A percentile compares a stretch with the other conserved stretches of the same genome.
Evolutionary conservation across 2,888 invertebrate genomes (phyloP).

Genomic region (Boloria euphrosyne): DNA sequence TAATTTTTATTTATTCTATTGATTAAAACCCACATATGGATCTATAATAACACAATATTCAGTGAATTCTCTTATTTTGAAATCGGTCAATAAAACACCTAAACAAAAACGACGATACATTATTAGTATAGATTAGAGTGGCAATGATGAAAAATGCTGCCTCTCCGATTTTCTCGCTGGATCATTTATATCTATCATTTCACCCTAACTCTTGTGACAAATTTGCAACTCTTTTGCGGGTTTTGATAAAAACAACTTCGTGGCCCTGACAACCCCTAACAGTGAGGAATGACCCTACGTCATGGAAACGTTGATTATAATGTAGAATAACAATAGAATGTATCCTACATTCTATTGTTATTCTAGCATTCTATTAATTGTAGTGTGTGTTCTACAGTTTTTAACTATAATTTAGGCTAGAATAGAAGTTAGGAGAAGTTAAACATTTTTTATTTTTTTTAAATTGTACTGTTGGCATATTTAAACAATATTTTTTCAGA

Average conservation of each 20-base stretch:
- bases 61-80: no score
- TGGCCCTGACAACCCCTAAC: constrained; percentile 68
- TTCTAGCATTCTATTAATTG: no score
- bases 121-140: constrained; percentile 23
- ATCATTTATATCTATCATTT: constrained; percentile 70
- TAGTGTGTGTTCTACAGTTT: not conserved
- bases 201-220: constrained; percentile 72
- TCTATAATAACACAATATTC: no score
- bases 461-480: no score
- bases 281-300: constrained; percentile 73
- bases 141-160: constrained; percentile 43
- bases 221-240: constrained; percentile 78
- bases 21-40: no score
- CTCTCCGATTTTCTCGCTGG: constrained; percentile 37
- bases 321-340: not conserved
- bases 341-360: no score
- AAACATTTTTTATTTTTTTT: no score
- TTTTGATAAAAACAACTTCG: constrained; percentile 75
- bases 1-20: no score
- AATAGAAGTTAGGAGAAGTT: no score
- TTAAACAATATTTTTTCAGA: no score
- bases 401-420: not conserved
- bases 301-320: constrained; percentile 36
- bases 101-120: constrained; percentile 7
- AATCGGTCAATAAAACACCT: not conserved